Evolutionary conservation across 2,888 invertebrate genomes (phyloP), one percentile per base, ranked within the genome.

Genomic region (Papilio elwesi): DNA sequence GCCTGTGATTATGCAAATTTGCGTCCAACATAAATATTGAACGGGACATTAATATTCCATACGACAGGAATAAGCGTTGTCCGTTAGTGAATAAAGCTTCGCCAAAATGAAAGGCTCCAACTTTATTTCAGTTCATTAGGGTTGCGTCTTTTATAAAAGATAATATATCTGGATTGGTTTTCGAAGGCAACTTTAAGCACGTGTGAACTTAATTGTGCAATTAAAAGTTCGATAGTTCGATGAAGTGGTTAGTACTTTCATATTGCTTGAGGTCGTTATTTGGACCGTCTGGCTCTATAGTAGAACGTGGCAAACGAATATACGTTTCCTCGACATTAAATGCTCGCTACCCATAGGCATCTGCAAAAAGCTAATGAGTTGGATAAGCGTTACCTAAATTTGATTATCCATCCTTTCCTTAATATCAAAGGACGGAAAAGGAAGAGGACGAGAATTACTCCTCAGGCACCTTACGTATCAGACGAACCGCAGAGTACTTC

Each of bases 1-100:
- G 90, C 83, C 88, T 82, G 90, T 92, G 93, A 93, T 93, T 93
- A 93, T 93, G 93, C 90, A 93, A 93, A 93, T 93, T 90, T 90
- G 89, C 85, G 85, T 85, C 85, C 90, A 88, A 87, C 92, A 92
- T 93, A 93, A 93, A 93, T 93, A 93, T 93, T 92, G 90, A 93
- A 90, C 91, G 90, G 87, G 80, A 82, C 92, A 93, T 93, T 93
- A 93, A 93, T 93, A 93, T 93, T 92, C 93, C 85, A 87, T 84
- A 86, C 88, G 90, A 87, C 90, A 90, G 90, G 88, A 89, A 90
- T 89, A 88, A 90, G 90, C 90, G 90, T 90, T 90, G 90, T 87
- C 89, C 89, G 88, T 84, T 86, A 89, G 87, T 85, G 84, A 85
- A 80, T 81, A 83, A 83, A 83, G 79, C 76, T 76, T 79, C 75